phyloP scores from a whole-genome alignment of 35 echinoderm and acorn worm species.

The Lytechinus variegatus region DNA sequence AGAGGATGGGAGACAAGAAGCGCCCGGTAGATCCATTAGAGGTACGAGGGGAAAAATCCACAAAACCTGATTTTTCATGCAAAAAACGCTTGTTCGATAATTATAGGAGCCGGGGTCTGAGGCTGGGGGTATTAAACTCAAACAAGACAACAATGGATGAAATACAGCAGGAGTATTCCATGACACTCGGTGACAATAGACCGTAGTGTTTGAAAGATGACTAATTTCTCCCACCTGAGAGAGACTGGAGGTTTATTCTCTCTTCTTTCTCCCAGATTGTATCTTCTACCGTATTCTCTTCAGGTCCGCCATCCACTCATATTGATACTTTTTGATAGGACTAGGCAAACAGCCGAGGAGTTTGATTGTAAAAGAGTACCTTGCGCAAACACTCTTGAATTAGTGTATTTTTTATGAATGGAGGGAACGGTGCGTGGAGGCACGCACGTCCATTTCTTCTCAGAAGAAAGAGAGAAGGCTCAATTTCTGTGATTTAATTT shows the following conservation, averaged over 20 bases:
- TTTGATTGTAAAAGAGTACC: slow-evolving; percentile 37
- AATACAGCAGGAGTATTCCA: neutral
- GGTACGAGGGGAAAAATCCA: slow-evolving; percentile 28
- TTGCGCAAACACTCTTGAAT: neutral
- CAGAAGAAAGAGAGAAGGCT: neutral
- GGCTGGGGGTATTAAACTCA: slow-evolving; percentile 30
- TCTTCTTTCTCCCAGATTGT: neutral
- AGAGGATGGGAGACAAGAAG: neutral
- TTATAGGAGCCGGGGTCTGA: neutral
- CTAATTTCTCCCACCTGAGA: slow-evolving; percentile 34
- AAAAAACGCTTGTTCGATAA: slow-evolving; percentile 31
- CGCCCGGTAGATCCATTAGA: slow-evolving; percentile 31
- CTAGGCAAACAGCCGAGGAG: neutral
- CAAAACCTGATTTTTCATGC: slow-evolving; percentile 43
- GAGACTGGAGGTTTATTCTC: neutral
- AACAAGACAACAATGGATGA: slow-evolving; percentile 31
- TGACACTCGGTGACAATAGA: slow-evolving; percentile 1
- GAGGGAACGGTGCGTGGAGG: neutral
- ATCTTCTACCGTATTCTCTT: neutral
- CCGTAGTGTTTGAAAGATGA: slow-evolving; percentile 7
- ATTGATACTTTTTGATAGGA: slow-evolving; percentile 39
- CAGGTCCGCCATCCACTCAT: neutral
- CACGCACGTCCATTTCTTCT: neutral
- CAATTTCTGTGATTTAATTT: slow-evolving; percentile 34
- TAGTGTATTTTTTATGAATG: slow-evolving; percentile 30